Conservation (phyloP, 2,888 invertebrate species). For the Nomada flava region DNA sequence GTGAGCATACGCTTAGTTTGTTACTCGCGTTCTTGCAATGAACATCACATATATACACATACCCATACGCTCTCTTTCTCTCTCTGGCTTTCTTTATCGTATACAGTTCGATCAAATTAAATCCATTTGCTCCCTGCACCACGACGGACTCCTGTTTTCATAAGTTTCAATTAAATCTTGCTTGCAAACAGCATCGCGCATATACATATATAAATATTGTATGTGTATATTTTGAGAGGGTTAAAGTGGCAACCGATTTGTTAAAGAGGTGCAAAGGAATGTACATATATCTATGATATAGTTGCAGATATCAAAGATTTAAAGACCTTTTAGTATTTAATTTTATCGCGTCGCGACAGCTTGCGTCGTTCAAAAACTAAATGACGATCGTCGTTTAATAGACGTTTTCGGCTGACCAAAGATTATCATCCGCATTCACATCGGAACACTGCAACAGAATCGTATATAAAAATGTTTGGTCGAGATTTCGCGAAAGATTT, state of each 20-base stretch:
- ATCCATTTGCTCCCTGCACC: not conserved
- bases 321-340: constrained; percentile 57
- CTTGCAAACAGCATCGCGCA: constrained; percentile 49
- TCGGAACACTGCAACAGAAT: constrained; percentile 59
- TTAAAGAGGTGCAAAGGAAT: constrained; percentile 54
- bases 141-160: not conserved
- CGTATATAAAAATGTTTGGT: constrained; percentile 44
- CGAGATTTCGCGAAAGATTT: constrained; percentile 55
- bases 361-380: constrained; percentile 59
- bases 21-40: not conserved
- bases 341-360: constrained; percentile 60
- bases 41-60: not conserved
- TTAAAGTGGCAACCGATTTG: constrained; percentile 52
- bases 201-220: constrained; percentile 45
- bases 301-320: constrained; percentile 61
- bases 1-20: constrained; percentile 8
- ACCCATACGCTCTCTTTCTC: not conserved
- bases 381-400: constrained; percentile 63
- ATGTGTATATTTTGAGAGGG: constrained; percentile 67
- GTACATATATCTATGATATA: constrained; percentile 42
- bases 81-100: not conserved
- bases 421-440: constrained; percentile 68
- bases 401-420: constrained; percentile 76
- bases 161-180: constrained; percentile 14
- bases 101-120: not conserved